A percentile compares a stretch with the other conserved stretches of the same genome.
phyloP scores from a whole-genome alignment of 2,888 invertebrate species.

The Macrosoma leucophasiata region DNA sequence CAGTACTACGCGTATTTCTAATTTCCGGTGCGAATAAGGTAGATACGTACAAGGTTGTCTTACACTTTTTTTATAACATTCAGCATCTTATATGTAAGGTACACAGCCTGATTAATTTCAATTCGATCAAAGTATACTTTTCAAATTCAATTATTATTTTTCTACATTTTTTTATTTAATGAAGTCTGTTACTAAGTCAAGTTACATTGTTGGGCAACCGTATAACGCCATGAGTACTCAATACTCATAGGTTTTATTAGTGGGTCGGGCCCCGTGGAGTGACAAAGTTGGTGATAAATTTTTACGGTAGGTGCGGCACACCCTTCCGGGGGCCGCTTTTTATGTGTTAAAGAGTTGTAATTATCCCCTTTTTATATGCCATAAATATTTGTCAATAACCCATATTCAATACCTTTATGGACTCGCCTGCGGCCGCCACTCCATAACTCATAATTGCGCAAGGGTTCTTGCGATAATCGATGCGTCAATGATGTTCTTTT shows the following conservation, averaged over 20 bases:
- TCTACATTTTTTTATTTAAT: no score
- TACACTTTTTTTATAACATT: no score
- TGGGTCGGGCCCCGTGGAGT: slow-evolving; percentile 41
- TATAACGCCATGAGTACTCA: no score
- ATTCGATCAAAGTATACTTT: background rate
- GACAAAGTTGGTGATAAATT: slow-evolving; percentile 63
- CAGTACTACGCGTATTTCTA: no score
- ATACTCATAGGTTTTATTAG: slow-evolving; percentile 30
- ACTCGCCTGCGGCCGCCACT: slow-evolving; percentile 62
- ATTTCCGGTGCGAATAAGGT: no score
- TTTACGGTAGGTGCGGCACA: slow-evolving; percentile 51
- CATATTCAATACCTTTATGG: slow-evolving; percentile 70
- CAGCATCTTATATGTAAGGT: no score
- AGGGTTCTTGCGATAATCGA: slow-evolving; percentile 52
- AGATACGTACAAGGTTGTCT: no score
- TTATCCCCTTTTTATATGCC: slow-evolving; percentile 73
- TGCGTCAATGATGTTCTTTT: slow-evolving; percentile 46
- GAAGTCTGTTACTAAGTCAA: no score
- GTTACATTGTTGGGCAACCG: no score
- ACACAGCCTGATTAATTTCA: no score
- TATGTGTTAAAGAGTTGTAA: slow-evolving; percentile 74
- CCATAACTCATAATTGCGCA: slow-evolving; percentile 64
- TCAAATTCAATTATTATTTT: slow-evolving; percentile 11
- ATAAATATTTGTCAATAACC: slow-evolving; percentile 75
- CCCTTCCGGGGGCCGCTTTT: slow-evolving; percentile 63